Conservation (phyloP, 92 coral and sea anemone genomes). For the Phenganax marumi region DNA sequence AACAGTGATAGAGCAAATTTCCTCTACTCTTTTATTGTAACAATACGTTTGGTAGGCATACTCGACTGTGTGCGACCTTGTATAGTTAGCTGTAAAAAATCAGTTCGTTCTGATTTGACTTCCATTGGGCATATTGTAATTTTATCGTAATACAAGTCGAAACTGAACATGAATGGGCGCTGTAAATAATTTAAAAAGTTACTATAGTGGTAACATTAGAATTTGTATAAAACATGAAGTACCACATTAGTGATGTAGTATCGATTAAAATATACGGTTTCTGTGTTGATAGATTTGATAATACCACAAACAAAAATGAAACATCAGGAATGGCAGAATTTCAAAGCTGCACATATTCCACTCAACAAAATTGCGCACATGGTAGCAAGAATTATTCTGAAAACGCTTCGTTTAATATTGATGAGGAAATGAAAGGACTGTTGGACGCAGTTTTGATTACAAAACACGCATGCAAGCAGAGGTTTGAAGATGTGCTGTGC, state of each 20-base stretch:
- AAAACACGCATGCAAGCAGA: background rate
- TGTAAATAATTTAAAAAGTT: too few species aligned
- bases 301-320: background rate
- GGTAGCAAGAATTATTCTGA: background rate
- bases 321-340: background rate
- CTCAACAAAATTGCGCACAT: background rate
- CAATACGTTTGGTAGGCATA: too few species aligned
- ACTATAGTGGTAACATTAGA: background rate
- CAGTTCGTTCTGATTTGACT: too few species aligned
- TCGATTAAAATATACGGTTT: background rate
- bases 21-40: too few species aligned
- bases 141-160: too few species aligned
- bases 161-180: too few species aligned
- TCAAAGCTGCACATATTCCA: background rate
- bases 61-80: too few species aligned
- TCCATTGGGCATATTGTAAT: too few species aligned
- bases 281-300: background rate
- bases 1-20: too few species aligned
- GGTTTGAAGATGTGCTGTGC: slow-evolving; percentile 7
- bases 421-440: background rate
- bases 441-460: slow-evolving; percentile 7
- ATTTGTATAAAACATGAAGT: background rate
- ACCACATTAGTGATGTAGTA: background rate
- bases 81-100: too few species aligned
- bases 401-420: background rate